Base-by-base conservation (phyloP, 2,797 vertebrate genomes). In the Hoplostethus atlanticus region DNA sequence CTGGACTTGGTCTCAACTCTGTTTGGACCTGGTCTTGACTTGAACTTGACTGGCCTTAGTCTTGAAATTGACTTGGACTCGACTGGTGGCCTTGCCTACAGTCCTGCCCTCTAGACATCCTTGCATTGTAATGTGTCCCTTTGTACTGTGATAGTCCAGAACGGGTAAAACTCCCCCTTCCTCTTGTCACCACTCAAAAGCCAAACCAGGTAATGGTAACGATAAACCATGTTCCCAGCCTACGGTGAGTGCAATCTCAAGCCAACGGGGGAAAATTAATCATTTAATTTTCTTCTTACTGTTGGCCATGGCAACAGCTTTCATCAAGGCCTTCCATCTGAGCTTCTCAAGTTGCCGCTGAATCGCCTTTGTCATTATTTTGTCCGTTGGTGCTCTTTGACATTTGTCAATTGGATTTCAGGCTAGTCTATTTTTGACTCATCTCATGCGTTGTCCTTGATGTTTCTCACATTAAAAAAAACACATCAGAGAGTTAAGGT, bases 321-420 rank as follows among this genome's bases (percentile, higher is more conserved):
- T 68, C 66, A 52, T 72, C 1, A 0, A 68, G 61, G 64, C 54
- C 68, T 64, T 60, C 73, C 54, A 53, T 59, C 74, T 44, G 42
- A 54, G 67, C 64, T 64, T 83, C 75, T 88, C 64, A 84, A 88
- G 84, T 81, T 75, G 83, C 56, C 15, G 1, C 71, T 61, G 48
- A 0, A 61, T 46, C 52, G 31, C 40, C 31, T 44, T 31, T 3
- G 48, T 80, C 73, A 85, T 86, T 86, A 84, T 74, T 31, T 28
- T 38, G 47, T 82, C 84, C 84, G 87, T 87, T 87, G 85, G 71
- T 63, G 82, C 77, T 77, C 84, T 87, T 44, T 74, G 74, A 50
- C 63, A 40, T 21, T 84, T 84, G 82, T 86, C 66, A 66, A 81
- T 81, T 82, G 83, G 72, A 73, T 85, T 79, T 77, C 50, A 71